Percentiles rank a stretch among this genome's conserved stretches.
Evolutionary conservation across 2,797 vertebrate species (phyloP).

Genomic region (Crenichthys baileyi): DNA sequence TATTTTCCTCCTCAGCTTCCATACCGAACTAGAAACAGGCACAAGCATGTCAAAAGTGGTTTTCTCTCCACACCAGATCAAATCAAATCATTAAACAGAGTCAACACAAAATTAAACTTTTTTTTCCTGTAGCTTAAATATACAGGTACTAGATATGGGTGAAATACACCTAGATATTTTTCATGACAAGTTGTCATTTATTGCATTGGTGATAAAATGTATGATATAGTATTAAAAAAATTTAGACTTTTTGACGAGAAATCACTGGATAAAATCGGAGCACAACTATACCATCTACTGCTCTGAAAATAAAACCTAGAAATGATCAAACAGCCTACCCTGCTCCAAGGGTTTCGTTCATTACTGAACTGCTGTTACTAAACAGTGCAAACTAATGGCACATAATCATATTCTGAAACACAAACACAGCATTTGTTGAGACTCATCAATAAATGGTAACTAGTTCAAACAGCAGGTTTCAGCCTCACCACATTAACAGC

Average conservation of each 20-base stretch:
- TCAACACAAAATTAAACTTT: no score
- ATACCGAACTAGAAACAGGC: slow-evolving; percentile 52
- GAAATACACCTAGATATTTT: no score
- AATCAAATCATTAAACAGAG: background rate
- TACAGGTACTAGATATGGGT: no score
- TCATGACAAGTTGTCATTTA: no score
- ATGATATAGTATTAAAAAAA: no score
- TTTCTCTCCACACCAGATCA: background rate
- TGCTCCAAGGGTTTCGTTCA: background rate
- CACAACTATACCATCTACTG: background rate
- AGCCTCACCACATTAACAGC: background rate
- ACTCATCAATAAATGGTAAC: no score
- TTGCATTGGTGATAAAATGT: no score
- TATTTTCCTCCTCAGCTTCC: slow-evolving; percentile 51
- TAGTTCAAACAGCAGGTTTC: background rate
- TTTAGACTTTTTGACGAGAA: no score
- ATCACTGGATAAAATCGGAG: no score
- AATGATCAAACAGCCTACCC: background rate
- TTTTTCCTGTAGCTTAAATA: no score
- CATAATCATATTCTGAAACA: background rate
- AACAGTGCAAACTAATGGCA: background rate
- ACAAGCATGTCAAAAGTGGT: background rate
- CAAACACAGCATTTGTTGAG: no score
- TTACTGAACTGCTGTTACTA: background rate
- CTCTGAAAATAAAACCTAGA: background rate